Percentiles rank a stretch among this genome's conserved stretches.
Evolutionary conservation across 2,888 invertebrate species (phyloP).

Genomic region (Elaeidobius kamerunicus): DNA sequence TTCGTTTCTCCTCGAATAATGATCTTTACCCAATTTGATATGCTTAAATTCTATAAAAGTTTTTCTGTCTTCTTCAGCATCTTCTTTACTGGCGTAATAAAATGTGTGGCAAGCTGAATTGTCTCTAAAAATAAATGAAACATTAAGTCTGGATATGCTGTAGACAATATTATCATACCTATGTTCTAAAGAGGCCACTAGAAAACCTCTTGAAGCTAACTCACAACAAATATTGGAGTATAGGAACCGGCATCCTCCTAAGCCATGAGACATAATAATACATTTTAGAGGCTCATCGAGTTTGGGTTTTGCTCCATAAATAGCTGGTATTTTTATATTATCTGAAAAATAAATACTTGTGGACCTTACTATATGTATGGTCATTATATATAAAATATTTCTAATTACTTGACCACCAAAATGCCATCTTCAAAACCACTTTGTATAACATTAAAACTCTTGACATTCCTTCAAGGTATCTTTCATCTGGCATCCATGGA

Average conservation of each 20-base stretch:
- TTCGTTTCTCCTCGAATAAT: slow-evolving; percentile 46
- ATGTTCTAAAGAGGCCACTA: slow-evolving; percentile 65
- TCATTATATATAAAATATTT: not conserved
- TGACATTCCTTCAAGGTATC: slow-evolving; percentile 55
- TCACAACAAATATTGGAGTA: slow-evolving; percentile 60
- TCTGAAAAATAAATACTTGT: slow-evolving; percentile 41
- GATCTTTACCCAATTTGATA: slow-evolving; percentile 46
- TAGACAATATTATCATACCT: slow-evolving; percentile 46
- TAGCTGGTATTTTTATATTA: slow-evolving; percentile 53
- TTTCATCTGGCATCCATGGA: slow-evolving; percentile 55
- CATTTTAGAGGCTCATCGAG: slow-evolving; percentile 52
- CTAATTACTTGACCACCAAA: slow-evolving; percentile 45
- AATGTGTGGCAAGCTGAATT: slow-evolving; percentile 51
- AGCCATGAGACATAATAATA: slow-evolving; percentile 63
- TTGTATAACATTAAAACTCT: slow-evolving; percentile 47
- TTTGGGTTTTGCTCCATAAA: slow-evolving; percentile 52
- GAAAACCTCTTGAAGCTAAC: slow-evolving; percentile 62
- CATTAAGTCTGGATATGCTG: not conserved
- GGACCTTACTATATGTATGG: not conserved
- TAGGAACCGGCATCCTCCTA: slow-evolving; percentile 60
- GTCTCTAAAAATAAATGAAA: slow-evolving; percentile 39
- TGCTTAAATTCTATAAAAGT: slow-evolving; percentile 44
- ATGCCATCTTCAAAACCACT: slow-evolving; percentile 42
- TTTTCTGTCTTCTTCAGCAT: slow-evolving; percentile 43
- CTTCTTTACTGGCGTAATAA: slow-evolving; percentile 47